Base-by-base conservation (phyloP, 2,797 vertebrate species). In the Halcyon badia region DNA sequence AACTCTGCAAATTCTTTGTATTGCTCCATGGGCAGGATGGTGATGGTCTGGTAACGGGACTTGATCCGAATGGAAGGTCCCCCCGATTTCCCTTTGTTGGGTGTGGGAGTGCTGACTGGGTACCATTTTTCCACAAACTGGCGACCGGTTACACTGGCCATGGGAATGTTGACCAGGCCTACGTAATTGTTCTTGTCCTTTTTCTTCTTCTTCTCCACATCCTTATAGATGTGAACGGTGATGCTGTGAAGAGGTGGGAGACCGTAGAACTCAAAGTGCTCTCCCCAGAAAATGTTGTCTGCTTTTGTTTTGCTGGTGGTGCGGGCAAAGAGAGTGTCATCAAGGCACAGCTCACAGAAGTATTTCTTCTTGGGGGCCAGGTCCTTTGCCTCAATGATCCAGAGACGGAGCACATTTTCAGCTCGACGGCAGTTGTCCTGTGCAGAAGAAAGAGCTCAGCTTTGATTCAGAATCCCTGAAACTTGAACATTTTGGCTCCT, bases 1-100 rank as follows among this genome's bases (percentile, higher is more conserved):
- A 99, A 99, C 98, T 99, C 99, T 0, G 99, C 99, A 88, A 99
- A 99, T 96, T 99, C 99, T 95, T 99, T 99, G 98, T 99, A 99
- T 95, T 99, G 99, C 97, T 99, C 99, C 99, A 99, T 99, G 89
- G 99, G 99, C 93, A 99, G 94, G 97, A 99, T 99, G 97, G 98
- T 98, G 97, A 99, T 98, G 78, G 98, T 99, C 98, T 99, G 99
- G 95, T 99, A 99, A 33, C 99, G 99, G 18, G 99, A 99, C 94
- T 99, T 99, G 95, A 99, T 99, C 5, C 99, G 99, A 95, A 99
- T 99, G 6, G 99, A 99, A 26, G 99, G 99, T 3, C 99, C 99
- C 28, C 99, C 99, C 0, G 98, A 97, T 71, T 99, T 99, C 66
- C 98, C 97, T 97, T 99, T 99, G 98, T 94, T 98, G 96, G 98